Evolutionary conservation across 2,888 invertebrate species (phyloP).

Genomic region (Eucera pruinosa): DNA sequence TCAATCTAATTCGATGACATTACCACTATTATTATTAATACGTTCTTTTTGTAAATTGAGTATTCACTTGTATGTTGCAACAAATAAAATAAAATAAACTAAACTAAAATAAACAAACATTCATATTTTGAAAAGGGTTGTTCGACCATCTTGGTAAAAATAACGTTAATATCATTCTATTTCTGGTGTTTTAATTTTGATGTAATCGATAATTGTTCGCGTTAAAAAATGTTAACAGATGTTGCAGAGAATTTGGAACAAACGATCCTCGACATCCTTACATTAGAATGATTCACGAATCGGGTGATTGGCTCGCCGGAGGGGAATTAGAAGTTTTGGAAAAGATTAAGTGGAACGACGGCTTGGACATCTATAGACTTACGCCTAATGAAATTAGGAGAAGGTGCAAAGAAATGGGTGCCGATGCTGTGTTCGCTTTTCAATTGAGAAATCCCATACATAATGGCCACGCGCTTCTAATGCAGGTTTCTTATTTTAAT

Average conservation of each 20-base stretch:
- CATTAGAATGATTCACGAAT: conserved; percentile 95
- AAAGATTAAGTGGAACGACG: conserved; percentile 95
- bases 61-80: too few relatives aligned
- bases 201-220: too few relatives aligned
- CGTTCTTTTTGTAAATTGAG: too few relatives aligned
- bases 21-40: too few relatives aligned
- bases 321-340: conserved; percentile 96
- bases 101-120: too few relatives aligned
- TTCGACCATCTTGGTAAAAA: too few relatives aligned
- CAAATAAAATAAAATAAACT: too few relatives aligned
- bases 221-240: conserved; percentile 72
- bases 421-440: conserved; percentile 99
- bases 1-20: too few relatives aligned
- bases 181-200: too few relatives aligned
- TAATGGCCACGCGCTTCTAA: conserved; percentile 98
- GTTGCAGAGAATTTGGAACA: conserved; percentile 96
- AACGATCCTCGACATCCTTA: conserved; percentile 94
- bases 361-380: conserved; percentile 95
- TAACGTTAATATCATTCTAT: too few relatives aligned
- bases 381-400: conserved; percentile 95
- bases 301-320: conserved; percentile 97
- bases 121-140: too few relatives aligned
- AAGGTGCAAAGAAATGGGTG: conserved; percentile 91
- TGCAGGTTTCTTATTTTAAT: conserved; percentile 87
- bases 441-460: conserved; percentile 98